A percentile compares a stretch with the other conserved stretches of the same genome.
phyloP scores from a whole-genome alignment of 2,888 invertebrate genomes.

The Parapristionchus giblindavisi region DNA sequence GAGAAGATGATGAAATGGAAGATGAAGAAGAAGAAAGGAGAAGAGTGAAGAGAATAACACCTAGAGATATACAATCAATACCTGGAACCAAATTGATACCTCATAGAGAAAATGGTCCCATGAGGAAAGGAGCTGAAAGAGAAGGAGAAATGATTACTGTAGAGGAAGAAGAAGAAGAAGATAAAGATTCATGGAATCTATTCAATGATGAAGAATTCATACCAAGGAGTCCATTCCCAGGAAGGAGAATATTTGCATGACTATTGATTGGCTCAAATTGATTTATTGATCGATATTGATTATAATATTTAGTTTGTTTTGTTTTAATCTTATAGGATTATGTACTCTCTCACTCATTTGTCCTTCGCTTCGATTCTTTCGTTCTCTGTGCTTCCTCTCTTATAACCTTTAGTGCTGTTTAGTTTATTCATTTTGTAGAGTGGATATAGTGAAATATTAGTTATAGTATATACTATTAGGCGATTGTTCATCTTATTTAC shows the following conservation, averaged over 20 bases:
- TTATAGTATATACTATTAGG: no score
- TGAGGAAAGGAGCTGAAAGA: slow-evolving; percentile 18
- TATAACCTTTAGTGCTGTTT: background rate
- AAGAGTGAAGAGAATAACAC: slow-evolving; percentile 8
- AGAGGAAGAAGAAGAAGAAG: slow-evolving; percentile 7
- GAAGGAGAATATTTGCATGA: slow-evolving; percentile 23
- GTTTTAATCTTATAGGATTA: no score
- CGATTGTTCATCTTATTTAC: no score
- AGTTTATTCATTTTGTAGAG: background rate
- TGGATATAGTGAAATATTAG: slow-evolving; percentile 11
- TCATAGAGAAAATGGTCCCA: slow-evolving; percentile 13
- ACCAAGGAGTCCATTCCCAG: slow-evolving; percentile 10
- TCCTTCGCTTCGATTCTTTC: background rate
- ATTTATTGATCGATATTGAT: slow-evolving; percentile 11
- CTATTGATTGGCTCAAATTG: background rate
- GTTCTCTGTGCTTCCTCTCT: background rate
- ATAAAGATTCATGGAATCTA: background rate
- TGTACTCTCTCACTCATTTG: background rate
- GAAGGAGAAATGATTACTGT: slow-evolving; percentile 8
- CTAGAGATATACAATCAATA: background rate
- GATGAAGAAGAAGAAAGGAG: slow-evolving; percentile 7
- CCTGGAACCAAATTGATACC: slow-evolving; percentile 14
- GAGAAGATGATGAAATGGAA: background rate
- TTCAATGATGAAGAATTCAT: slow-evolving; percentile 13
- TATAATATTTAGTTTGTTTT: no score